Conservation (phyloP, 2,113 vertebrate genomes). For the Marmota monax region DNA sequence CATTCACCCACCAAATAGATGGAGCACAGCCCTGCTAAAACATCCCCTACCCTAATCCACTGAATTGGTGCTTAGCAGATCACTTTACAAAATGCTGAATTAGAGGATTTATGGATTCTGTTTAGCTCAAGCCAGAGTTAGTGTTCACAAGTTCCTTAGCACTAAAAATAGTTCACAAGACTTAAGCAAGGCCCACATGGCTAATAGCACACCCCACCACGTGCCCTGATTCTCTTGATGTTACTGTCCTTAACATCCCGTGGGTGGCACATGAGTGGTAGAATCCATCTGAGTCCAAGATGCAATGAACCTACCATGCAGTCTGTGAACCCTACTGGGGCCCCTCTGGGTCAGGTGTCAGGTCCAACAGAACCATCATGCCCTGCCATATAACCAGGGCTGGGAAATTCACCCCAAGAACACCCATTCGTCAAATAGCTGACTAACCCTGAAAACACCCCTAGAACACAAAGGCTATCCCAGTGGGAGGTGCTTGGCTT, state of each 20-base stretch:
- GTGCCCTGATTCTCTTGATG: neutral
- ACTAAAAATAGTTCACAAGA: neutral
- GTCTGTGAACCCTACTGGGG: neutral
- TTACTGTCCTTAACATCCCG: neutral
- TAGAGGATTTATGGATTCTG: neutral
- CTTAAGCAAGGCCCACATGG: neutral
- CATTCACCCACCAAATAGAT: neutral
- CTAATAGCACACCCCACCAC: neutral
- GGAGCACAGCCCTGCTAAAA: neutral
- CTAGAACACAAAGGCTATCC: neutral
- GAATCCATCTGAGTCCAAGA: neutral
- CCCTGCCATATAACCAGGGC: neutral
- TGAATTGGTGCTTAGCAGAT: neutral
- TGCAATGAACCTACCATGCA: neutral
- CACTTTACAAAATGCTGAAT: neutral
- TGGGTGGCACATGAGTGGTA: rapidly evolving
- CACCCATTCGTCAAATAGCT: neutral
- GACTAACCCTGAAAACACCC: neutral
- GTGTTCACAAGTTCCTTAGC: neutral
- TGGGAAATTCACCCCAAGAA: neutral
- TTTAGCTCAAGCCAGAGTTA: neutral
- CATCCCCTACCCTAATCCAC: neutral
- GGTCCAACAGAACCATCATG: neutral
- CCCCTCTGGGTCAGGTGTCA: neutral
- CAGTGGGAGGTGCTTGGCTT: neutral